A percentile compares a stretch with the other conserved stretches of the same genome.
These are phyloP conservation scores for Picus viridis DNA, from an alignment of 2,797 vertebrate species.

Conservation along the genomic window DNA sequence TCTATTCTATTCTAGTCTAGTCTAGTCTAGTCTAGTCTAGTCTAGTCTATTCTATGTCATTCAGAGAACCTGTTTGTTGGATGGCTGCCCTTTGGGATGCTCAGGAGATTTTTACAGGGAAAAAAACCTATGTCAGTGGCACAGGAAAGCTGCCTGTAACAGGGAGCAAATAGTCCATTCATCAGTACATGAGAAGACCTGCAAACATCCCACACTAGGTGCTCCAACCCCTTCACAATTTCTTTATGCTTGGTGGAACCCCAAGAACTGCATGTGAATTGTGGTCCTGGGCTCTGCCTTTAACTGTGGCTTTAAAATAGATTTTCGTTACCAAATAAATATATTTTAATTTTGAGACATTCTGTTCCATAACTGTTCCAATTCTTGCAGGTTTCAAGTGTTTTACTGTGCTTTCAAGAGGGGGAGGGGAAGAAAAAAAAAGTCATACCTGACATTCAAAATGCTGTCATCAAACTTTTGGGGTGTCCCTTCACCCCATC, in stretches of 20 bases:
- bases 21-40: too few species aligned
- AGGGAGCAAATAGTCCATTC: background rate
- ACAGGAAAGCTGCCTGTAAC: background rate
- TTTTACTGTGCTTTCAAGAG: background rate
- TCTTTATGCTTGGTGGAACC: background rate
- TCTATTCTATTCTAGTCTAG: too few species aligned
- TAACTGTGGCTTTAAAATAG: background rate
- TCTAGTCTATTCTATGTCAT: background rate
- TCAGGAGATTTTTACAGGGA: background rate
- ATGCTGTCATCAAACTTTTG: background rate
- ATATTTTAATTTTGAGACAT: background rate
- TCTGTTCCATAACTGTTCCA: background rate
- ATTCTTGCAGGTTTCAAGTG: background rate
- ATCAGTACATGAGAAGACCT: background rate
- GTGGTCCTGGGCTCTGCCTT: background rate
- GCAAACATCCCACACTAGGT: background rate
- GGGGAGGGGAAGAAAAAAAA: too few species aligned
- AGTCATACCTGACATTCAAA: background rate
- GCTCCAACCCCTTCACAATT: accelerated
- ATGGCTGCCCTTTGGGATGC: background rate
- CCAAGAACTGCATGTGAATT: background rate
- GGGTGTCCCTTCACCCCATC: background rate
- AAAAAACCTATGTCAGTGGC: background rate
- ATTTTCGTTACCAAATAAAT: background rate
- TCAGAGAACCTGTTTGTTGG: background rate